phyloP scores from a whole-genome alignment of 2,113 vertebrate species.

The Hippocampus mohnikei region DNA sequence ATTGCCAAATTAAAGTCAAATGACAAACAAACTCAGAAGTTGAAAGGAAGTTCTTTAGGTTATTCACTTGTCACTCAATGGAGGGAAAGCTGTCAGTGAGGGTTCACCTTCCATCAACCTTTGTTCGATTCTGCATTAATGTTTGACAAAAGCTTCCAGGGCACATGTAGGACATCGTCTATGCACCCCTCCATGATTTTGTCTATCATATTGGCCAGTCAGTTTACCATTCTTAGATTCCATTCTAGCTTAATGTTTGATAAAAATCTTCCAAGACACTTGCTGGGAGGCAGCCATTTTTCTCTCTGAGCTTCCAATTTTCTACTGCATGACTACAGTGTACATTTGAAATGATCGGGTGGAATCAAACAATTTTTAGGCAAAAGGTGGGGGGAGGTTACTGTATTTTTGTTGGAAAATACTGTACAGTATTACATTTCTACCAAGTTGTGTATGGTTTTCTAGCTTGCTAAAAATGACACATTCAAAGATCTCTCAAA shows the following conservation, averaged over 20 bases:
- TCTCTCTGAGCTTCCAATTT: not conserved
- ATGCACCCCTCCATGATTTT: not conserved
- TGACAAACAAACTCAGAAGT: not conserved
- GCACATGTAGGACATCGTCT: not conserved
- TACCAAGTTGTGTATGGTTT: too few species aligned
- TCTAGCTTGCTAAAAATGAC: too few species aligned
- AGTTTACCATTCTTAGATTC: too few species aligned
- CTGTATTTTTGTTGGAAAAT: too few species aligned
- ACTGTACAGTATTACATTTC: too few species aligned
- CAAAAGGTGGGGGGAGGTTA: too few species aligned
- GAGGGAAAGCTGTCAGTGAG: constrained; percentile 12
- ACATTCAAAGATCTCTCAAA: too few species aligned
- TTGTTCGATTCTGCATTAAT: not conserved
- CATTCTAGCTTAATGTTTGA: constrained; percentile 54
- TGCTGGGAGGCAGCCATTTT: not conserved
- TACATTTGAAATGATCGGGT: too few species aligned
- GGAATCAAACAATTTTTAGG: too few species aligned
- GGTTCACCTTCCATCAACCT: constrained; percentile 26
- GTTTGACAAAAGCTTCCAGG: too few species aligned
- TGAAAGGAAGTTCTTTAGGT: constrained; percentile 13
- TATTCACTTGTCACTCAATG: not conserved
- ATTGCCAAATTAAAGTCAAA: not conserved
- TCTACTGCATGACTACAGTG: not conserved
- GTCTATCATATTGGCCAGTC: too few species aligned
- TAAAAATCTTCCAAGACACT: constrained; percentile 67